phyloP scores from a whole-genome alignment of 2,797 vertebrate species.

The Aulostomus chinensis region DNA sequence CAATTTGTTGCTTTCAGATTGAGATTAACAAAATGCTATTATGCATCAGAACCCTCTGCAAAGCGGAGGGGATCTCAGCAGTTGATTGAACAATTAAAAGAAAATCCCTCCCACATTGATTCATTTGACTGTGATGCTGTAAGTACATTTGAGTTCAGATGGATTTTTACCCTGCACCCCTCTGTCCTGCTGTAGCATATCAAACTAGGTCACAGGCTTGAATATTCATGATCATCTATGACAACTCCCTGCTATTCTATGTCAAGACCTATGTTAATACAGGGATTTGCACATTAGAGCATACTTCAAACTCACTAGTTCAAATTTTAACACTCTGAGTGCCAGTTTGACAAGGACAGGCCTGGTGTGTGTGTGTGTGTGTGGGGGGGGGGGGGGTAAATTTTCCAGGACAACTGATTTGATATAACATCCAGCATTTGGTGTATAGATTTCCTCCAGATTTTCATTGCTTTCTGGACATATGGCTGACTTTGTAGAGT shows the following conservation, averaged over 20 bases:
- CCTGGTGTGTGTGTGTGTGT: not conserved
- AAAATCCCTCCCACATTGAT: slow-evolving; percentile 58
- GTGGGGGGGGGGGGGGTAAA: too few relatives aligned
- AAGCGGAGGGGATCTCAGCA: slow-evolving; percentile 55
- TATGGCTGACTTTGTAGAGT: slow-evolving; percentile 59
- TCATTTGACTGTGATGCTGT: slow-evolving; percentile 45
- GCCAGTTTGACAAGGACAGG: slow-evolving; percentile 41
- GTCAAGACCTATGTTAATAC: slow-evolving; percentile 78
- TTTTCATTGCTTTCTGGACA: slow-evolving; percentile 47
- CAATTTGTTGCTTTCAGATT: slow-evolving; percentile 13
- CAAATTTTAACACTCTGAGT: slow-evolving; percentile 35
- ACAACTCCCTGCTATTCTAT: slow-evolving; percentile 74
- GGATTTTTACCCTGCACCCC: slow-evolving; percentile 62
- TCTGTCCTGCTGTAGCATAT: slow-evolving; percentile 62
- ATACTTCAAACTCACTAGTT: slow-evolving; percentile 56
- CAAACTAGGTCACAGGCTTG: slow-evolving; percentile 75
- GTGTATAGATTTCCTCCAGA: slow-evolving; percentile 13
- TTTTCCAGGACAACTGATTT: slow-evolving; percentile 10
- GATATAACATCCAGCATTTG: slow-evolving; percentile 3
- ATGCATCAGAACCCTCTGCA: slow-evolving; percentile 21
- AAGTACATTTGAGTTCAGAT: slow-evolving; percentile 53
- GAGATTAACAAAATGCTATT: slow-evolving; percentile 11
- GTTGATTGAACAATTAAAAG: slow-evolving; percentile 64
- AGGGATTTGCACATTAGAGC: slow-evolving; percentile 67
- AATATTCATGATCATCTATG: slow-evolving; percentile 77